Percentiles rank a stretch among this genome's conserved stretches.
phyloP scores from a whole-genome alignment of 1,140 invertebrate species.

The Steinernema feltiae region DNA sequence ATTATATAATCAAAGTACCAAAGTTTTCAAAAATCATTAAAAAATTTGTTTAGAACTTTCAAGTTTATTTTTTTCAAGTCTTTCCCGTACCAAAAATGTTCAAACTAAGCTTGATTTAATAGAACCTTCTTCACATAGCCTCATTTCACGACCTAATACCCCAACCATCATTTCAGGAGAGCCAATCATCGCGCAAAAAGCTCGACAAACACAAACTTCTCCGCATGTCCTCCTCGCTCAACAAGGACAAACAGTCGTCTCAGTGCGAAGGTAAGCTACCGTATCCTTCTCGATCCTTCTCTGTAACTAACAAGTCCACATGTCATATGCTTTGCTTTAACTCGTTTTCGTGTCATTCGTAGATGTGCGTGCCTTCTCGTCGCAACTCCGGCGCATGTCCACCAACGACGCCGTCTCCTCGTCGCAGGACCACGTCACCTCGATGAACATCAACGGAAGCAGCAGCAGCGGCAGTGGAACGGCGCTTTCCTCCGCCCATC shows the following conservation, averaged over 20 bases:
- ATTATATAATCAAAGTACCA: no score
- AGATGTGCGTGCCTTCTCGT: conserved; percentile 50
- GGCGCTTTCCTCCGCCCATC: background rate
- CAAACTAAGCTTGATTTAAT: no score
- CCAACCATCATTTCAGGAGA: no score
- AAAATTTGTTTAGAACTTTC: no score
- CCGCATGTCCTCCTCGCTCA: conserved; percentile 45
- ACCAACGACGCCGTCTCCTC: conserved; percentile 18
- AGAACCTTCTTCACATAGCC: no score
- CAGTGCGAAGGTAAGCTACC: conserved; percentile 41
- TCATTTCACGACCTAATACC: no score
- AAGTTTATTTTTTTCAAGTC: no score
- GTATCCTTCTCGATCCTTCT: background rate
- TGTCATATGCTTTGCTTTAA: background rate
- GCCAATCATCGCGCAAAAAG: conserved; percentile 29
- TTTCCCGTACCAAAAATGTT: no score
- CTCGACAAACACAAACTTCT: conserved; percentile 50
- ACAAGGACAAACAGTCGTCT: conserved; percentile 36
- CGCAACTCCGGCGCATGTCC: conserved; percentile 43
- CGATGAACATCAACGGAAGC: conserved; percentile 3
- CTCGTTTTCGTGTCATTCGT: conserved; percentile 7
- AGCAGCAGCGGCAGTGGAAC: background rate
- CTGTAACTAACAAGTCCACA: background rate
- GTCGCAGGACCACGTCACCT: conserved; percentile 1
- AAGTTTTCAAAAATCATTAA: no score